Evolutionary conservation across 2,888 invertebrate species (phyloP).

Genomic region (Heliconius sara): DNA sequence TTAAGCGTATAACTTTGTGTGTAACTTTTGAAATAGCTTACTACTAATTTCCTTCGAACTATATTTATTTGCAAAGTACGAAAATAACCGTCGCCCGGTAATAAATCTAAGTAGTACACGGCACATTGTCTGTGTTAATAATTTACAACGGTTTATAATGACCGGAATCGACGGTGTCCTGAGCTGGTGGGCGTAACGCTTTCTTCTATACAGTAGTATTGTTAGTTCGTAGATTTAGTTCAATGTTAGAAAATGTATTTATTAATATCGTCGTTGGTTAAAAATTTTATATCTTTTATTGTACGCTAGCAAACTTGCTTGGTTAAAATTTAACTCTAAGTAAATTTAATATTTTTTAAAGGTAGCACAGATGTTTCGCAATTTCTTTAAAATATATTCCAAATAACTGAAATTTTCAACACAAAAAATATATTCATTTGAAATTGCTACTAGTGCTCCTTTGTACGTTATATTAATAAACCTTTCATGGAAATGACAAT

Average conservation of each 20-base stretch:
- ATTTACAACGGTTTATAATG: constrained; percentile 30
- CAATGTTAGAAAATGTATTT: background rate
- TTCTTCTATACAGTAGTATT: constrained; percentile 26
- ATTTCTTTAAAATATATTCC: background rate
- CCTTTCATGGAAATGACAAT: constrained; percentile 6
- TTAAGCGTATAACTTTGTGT: background rate
- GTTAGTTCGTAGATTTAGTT: background rate
- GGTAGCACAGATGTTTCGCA: background rate
- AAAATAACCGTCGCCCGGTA: background rate
- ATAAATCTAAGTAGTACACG: constrained; percentile 27
- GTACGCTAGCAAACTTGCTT: background rate
- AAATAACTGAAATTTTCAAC: background rate
- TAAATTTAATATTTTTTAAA: no score
- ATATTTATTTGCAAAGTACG: constrained; percentile 11
- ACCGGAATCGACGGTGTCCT: constrained; percentile 24
- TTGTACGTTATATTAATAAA: constrained; percentile 1
- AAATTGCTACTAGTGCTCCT: background rate
- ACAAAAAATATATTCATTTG: background rate
- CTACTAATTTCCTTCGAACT: background rate
- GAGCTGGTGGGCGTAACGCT: constrained; percentile 21
- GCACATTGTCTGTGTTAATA: constrained; percentile 26
- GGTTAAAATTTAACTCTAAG: background rate
- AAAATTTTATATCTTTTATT: background rate
- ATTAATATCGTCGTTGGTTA: background rate
- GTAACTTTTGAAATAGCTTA: background rate